Conservation (phyloP, 2,888 invertebrate species). For the Macrophya alboannulata region DNA sequence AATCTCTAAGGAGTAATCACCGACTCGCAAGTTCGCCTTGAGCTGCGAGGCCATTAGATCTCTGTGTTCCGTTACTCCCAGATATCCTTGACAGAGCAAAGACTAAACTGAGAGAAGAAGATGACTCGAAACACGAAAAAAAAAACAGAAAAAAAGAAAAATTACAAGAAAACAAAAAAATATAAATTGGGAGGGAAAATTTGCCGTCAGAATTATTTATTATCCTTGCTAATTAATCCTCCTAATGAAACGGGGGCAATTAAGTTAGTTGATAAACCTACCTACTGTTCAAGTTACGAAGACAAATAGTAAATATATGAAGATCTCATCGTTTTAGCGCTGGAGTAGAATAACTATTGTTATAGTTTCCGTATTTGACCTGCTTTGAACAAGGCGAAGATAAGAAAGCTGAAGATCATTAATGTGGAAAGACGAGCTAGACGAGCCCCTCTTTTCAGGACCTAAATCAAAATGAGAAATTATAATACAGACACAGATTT, state of each 20-base stretch:
- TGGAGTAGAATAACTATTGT: conserved; percentile 19
- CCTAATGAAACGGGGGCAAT: background rate
- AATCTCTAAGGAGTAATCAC: conserved; percentile 47
- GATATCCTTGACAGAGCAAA: conserved; percentile 29
- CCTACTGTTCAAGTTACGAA: conserved; percentile 14
- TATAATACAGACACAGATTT: background rate
- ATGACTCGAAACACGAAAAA: background rate
- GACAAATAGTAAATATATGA: conserved; percentile 18
- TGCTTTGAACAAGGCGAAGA: background rate
- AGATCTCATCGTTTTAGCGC: background rate
- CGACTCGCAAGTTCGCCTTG: conserved; percentile 36
- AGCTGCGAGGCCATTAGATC: conserved; percentile 11
- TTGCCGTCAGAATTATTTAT: background rate
- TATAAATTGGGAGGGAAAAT: background rate
- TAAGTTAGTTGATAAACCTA: background rate
- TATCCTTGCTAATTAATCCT: background rate
- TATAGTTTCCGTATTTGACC: background rate
- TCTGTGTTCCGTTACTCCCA: conserved; percentile 26
- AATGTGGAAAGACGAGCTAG: no score
- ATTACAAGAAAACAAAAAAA: background rate
- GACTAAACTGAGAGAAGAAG: conserved; percentile 3
- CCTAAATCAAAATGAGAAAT: background rate
- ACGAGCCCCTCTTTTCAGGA: background rate
- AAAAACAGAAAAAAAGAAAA: background rate
- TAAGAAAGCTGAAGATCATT: no score